These are phyloP conservation scores for Lycodopsis pacificus DNA, from an alignment of 2,797 vertebrate species.

Conservation along the genomic window DNA sequence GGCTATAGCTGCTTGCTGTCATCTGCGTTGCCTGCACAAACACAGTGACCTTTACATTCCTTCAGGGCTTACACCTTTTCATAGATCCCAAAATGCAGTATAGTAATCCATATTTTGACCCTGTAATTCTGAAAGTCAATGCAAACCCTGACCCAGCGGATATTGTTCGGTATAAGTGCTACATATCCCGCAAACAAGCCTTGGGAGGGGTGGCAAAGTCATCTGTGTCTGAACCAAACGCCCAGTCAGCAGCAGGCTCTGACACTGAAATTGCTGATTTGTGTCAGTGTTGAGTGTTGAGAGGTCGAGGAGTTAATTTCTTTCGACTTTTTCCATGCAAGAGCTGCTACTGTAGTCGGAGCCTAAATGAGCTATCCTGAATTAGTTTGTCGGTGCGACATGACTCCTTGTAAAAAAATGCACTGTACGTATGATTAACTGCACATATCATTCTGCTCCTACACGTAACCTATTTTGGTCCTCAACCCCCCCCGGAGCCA, in stretches of 20 bases:
- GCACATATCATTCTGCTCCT: slow-evolving; percentile 22
- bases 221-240: slow-evolving; percentile 57
- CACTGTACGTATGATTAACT: slow-evolving; percentile 5
- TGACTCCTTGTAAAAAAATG: neutral
- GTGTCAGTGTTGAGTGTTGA: slow-evolving; percentile 66
- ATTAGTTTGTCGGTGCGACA: neutral
- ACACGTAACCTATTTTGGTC: slow-evolving; percentile 38
- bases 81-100: slow-evolving; percentile 13
- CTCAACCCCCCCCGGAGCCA: slow-evolving; percentile 17
- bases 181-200: slow-evolving; percentile 57
- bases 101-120: slow-evolving; percentile 57
- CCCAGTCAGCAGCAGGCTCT: slow-evolving; percentile 63
- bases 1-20: slow-evolving; percentile 13
- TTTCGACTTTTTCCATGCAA: slow-evolving; percentile 36
- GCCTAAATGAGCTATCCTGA: slow-evolving; percentile 27
- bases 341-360: slow-evolving; percentile 17
- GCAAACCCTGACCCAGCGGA: slow-evolving; percentile 64
- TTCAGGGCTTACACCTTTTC: slow-evolving; percentile 43
- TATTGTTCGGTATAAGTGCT: slow-evolving; percentile 58
- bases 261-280: slow-evolving; percentile 66
- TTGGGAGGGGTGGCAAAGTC: slow-evolving; percentile 55
- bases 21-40: slow-evolving; percentile 1
- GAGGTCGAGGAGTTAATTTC: slow-evolving; percentile 59
- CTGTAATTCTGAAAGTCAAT: slow-evolving; percentile 66
- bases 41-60: slow-evolving; percentile 26